Conservation (phyloP, 2,113 vertebrate species). For the Centropristis striata region DNA sequence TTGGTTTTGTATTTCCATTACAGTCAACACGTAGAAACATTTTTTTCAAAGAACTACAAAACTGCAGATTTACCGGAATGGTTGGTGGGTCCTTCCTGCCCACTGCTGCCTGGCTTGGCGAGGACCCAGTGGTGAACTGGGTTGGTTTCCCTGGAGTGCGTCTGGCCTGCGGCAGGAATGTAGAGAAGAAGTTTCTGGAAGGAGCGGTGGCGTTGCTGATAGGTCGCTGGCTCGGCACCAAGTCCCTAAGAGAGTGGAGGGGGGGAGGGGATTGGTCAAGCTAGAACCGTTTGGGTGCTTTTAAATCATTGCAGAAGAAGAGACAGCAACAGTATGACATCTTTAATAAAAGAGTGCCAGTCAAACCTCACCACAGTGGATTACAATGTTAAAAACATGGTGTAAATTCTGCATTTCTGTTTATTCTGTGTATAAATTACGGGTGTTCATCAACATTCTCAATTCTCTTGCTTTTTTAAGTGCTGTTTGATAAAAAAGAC, state of each 20-base stretch:
- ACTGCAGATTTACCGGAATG: slow-evolving; percentile 83
- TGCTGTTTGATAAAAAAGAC: too few species aligned
- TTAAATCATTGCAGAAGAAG: too few species aligned
- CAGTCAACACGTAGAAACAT: neutral
- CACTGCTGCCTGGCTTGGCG: slow-evolving; percentile 84
- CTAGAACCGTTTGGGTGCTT: too few species aligned
- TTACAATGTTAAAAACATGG: too few species aligned
- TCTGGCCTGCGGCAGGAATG: slow-evolving; percentile 91
- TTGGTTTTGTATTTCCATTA: too few species aligned
- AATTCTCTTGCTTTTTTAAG: too few species aligned
- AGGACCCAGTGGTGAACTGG: slow-evolving; percentile 76
- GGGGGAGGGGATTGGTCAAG: neutral
- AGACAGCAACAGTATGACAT: too few species aligned
- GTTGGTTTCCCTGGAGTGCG: slow-evolving; percentile 85
- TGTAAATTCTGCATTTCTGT: too few species aligned
- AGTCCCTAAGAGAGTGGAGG: slow-evolving; percentile 84
- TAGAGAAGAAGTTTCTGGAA: slow-evolving; percentile 92
- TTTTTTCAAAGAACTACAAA: neutral
- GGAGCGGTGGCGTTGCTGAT: slow-evolving; percentile 86
- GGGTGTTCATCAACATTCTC: too few species aligned
- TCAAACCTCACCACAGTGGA: too few species aligned
- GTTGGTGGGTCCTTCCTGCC: slow-evolving; percentile 87
- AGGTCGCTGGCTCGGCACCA: slow-evolving; percentile 91
- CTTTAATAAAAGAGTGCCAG: too few species aligned
- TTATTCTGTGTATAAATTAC: too few species aligned